Evolutionary conservation across 2,797 vertebrate genomes (phyloP).

Genomic region (Ctenopoma kingsleyae): DNA sequence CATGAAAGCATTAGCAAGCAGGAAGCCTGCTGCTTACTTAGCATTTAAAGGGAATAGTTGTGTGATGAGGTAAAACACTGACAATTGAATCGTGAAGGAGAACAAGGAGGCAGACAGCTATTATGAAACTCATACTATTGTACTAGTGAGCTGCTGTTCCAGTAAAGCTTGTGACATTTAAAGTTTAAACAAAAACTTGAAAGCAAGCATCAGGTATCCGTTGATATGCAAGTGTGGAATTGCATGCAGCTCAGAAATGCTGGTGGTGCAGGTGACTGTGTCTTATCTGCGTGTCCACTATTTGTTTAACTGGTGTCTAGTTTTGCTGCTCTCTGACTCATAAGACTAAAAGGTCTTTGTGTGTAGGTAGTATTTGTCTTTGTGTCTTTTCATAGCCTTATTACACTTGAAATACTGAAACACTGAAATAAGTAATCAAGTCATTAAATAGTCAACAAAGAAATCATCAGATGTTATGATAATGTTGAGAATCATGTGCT

Average conservation of each 20-base stretch:
- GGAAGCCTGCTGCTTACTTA: conserved; percentile 5
- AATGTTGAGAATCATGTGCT: background rate
- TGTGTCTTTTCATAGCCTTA: too few relatives aligned
- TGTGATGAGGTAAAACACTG: background rate
- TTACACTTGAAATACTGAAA: too few relatives aligned
- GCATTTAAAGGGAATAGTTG: conserved; percentile 18
- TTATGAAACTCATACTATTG: conserved; percentile 5
- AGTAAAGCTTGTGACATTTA: conserved; percentile 21
- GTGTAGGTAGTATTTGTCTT: too few relatives aligned
- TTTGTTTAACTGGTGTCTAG: background rate
- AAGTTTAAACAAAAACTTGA: background rate
- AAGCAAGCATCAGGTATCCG: background rate
- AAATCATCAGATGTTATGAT: too few relatives aligned
- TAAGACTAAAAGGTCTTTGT: too few relatives aligned
- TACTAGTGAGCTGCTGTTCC: conserved; percentile 4
- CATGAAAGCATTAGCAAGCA: conserved; percentile 12
- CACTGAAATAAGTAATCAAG: too few relatives aligned
- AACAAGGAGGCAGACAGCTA: background rate
- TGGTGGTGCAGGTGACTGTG: conserved; percentile 15
- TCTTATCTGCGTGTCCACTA: background rate
- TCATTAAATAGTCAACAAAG: too few relatives aligned
- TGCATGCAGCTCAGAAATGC: conserved; percentile 5
- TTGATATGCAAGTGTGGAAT: conserved; percentile 11
- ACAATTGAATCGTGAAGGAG: background rate
- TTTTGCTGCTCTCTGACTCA: too few relatives aligned